These are phyloP conservation scores for Sylvicola fuscatus DNA, from an alignment of 2,888 invertebrate species.

Conservation along the genomic window DNA sequence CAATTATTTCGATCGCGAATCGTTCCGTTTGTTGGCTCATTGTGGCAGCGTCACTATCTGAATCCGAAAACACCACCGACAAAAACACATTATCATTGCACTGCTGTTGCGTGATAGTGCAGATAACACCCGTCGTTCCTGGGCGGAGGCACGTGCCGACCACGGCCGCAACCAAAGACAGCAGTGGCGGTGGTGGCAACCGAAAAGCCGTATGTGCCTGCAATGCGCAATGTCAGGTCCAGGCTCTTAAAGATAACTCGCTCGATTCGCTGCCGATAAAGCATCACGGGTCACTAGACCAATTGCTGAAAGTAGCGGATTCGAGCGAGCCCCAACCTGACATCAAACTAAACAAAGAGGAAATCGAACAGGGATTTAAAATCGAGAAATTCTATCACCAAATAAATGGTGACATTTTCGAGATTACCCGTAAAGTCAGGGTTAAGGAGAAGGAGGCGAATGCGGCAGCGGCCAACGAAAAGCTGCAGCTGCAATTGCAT, in stretches of 20 bases:
- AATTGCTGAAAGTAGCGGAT: slow-evolving; percentile 16
- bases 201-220: slow-evolving; percentile 23
- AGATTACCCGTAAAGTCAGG: slow-evolving; percentile 16
- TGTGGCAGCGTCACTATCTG: slow-evolving; percentile 25
- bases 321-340: slow-evolving; percentile 5
- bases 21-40: slow-evolving; percentile 17
- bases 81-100: slow-evolving; percentile 27
- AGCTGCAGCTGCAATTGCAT: not conserved
- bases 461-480: not conserved
- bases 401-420: slow-evolving; percentile 25
- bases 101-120: slow-evolving; percentile 29
- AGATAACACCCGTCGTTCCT: slow-evolving; percentile 25
- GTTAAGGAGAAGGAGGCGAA: slow-evolving; percentile 1
- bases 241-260: slow-evolving; percentile 1
- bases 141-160: slow-evolving; percentile 14
- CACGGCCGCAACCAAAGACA: slow-evolving; percentile 25
- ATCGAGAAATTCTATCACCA: slow-evolving; percentile 26
- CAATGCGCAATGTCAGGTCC: slow-evolving; percentile 18
- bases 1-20: slow-evolving; percentile 2
- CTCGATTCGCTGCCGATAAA: slow-evolving; percentile 13
- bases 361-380: slow-evolving; percentile 23
- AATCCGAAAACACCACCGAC: slow-evolving; percentile 20
- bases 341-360: slow-evolving; percentile 7
- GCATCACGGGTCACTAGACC: slow-evolving; percentile 23
- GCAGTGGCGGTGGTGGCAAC: slow-evolving; percentile 16